These are phyloP conservation scores for Verasper variegatus DNA, from an alignment of 2,113 vertebrate genomes.

Conservation along the genomic window DNA sequence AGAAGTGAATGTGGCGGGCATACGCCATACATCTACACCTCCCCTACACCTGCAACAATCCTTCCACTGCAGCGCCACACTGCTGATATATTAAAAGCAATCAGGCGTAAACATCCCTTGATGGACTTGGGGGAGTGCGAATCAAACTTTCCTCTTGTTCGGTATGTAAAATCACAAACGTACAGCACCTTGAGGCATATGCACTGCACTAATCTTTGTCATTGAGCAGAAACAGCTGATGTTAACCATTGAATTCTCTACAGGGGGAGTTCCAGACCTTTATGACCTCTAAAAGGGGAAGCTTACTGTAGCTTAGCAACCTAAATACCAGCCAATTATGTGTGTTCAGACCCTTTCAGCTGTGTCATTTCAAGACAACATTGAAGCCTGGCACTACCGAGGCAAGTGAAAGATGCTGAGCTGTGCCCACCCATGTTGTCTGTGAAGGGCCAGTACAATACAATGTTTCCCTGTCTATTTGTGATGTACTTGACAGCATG, in stretches of 20 bases:
- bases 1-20: conserved; percentile 51
- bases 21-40: conserved; percentile 70
- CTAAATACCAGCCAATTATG: neutral
- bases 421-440: no score
- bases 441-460: no score
- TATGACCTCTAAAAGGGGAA: conserved; percentile 16
- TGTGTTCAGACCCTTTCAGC: neutral
- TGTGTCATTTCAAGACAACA: neutral
- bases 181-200: conserved; percentile 19
- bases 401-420: no score
- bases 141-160: conserved; percentile 59
- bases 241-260: conserved; percentile 1
- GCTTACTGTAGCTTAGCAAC: conserved; percentile 10
- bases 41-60: conserved; percentile 57
- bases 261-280: conserved; percentile 12
- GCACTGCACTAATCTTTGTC: conserved; percentile 18
- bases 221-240: conserved; percentile 11
- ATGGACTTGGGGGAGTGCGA: conserved; percentile 62
- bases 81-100: conserved; percentile 74
- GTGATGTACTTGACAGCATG: no score
- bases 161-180: conserved; percentile 60
- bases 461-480: no score
- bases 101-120: conserved; percentile 68
- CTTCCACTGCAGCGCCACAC: conserved; percentile 36
- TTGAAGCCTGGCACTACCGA: no score